phyloP scores from a whole-genome alignment of 1,140 invertebrate species.

The Thaumatotibia leucotreta region DNA sequence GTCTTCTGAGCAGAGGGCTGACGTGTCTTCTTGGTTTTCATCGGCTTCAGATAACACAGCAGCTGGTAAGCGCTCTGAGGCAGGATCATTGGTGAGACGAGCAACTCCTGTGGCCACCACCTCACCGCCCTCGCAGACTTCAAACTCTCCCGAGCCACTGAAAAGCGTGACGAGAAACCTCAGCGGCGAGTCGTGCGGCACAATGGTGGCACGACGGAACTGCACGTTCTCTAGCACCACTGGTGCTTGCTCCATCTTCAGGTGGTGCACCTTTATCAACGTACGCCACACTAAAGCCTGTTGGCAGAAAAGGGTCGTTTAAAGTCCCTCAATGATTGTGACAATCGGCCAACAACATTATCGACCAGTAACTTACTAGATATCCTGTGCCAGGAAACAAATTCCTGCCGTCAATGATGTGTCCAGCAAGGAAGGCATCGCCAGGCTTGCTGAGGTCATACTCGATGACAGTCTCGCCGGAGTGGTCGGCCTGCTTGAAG shows the following conservation, averaged over 20 bases:
- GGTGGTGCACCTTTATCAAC: conserved; percentile 88
- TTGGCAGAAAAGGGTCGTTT: neutral
- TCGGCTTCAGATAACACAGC: conserved; percentile 57
- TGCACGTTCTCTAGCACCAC: conserved; percentile 92
- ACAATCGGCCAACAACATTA: too few species aligned
- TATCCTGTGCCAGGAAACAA: conserved; percentile 98
- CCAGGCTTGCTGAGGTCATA: conserved; percentile 86
- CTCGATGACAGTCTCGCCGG: conserved; percentile 86
- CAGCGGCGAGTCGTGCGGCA: conserved; percentile 88
- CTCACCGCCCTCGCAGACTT: conserved; percentile 91
- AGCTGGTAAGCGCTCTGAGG: conserved; percentile 75
- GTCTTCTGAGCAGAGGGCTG: conserved; percentile 84
- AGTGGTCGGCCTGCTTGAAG: conserved; percentile 76
- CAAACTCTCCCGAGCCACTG: conserved; percentile 92
- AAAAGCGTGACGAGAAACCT: conserved; percentile 94
- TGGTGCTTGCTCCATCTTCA: conserved; percentile 86
- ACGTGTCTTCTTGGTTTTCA: conserved; percentile 59
- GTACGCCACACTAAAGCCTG: conserved; percentile 93
- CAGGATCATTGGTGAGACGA: conserved; percentile 71
- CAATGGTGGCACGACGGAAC: conserved; percentile 94
- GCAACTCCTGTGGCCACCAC: conserved; percentile 90
- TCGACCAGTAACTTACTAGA: conserved; percentile 78
- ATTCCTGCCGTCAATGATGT: conserved; percentile 96
- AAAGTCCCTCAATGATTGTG: too few species aligned
- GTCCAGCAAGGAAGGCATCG: conserved; percentile 89